Conservation (phyloP, 2,113 vertebrate species). For the Ictalurus furcatus region DNA sequence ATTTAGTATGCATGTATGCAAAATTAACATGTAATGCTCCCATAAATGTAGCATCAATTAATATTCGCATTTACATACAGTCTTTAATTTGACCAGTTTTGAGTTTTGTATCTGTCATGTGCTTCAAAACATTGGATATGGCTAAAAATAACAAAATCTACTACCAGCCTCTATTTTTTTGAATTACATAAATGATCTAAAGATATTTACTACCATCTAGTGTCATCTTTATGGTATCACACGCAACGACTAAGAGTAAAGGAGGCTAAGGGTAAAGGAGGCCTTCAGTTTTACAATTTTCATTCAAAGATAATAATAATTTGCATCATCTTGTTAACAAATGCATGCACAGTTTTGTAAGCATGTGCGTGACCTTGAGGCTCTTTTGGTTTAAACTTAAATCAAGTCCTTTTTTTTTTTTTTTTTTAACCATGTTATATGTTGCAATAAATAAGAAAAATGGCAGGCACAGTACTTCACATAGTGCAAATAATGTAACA, state of each 20-base stretch:
- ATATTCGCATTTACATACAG: background rate
- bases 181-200: background rate
- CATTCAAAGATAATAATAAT: too few relatives aligned
- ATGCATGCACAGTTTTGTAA: background rate
- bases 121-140: background rate
- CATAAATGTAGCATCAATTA: background rate
- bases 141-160: too few relatives aligned
- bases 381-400: background rate
- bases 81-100: background rate
- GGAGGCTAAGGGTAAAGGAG: background rate
- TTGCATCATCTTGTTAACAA: background rate
- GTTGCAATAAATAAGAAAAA: background rate
- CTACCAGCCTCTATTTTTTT: too few relatives aligned
- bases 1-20: background rate
- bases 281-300: background rate
- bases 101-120: background rate
- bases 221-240: slow-evolving; percentile 32
- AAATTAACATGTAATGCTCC: background rate
- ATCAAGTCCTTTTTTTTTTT: background rate
- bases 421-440: background rate
- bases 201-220: slow-evolving; percentile 55
- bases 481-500: background rate
- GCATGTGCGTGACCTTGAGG: background rate
- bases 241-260: background rate
- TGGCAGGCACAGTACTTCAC: background rate